Base-by-base conservation (phyloP, 2,888 invertebrate species). In the Gymnoscelis rufifasciata region DNA sequence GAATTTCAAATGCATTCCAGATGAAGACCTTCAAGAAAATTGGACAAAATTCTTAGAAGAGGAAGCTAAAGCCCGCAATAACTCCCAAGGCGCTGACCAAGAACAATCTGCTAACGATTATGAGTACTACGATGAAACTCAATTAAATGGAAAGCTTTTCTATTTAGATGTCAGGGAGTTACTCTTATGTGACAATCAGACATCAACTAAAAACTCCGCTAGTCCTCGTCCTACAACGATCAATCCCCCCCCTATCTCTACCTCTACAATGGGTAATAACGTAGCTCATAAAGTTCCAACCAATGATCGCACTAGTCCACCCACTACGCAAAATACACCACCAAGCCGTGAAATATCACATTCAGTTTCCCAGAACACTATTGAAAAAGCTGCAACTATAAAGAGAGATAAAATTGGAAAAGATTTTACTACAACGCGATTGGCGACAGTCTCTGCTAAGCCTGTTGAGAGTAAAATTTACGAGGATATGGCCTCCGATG, bases 51-150 rank as follows among this genome's bases (percentile, higher is more conserved):
- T 64, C 1, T 66, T 61, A 51, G 79, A 81, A 33, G 5, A 33
- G 14, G 14, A 33, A 10, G 6, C 4, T 6, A 14, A 15, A 33
- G 31, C 8, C 8, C n/a, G 8, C 8, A 31, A 14, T 19, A 19
- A 19, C 2, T 3, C 19, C 7, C 68, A 68, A 58, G 52, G 51
- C 0, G 50, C 62, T 3, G 77, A 70, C 31, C 74, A 74, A 0
- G 71, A 71, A 19, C 67, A 66, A 19, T 62, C 60, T 49, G 57
- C 28, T 6, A 66, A 65, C 47, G 71, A 86, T 5, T 83, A 82
- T 27, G 88, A 88, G 60, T 87, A 84, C 49, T 88, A 88, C 27
- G 88, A 88, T 13, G 84, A 84, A 0, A 64, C 76, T 1, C 80
- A 83, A 55, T 57, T 87, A 0, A 77, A 82, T 38, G 88, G 87